phyloP scores from a whole-genome alignment of 2,113 vertebrate genomes.

The Eurypyga helias region DNA sequence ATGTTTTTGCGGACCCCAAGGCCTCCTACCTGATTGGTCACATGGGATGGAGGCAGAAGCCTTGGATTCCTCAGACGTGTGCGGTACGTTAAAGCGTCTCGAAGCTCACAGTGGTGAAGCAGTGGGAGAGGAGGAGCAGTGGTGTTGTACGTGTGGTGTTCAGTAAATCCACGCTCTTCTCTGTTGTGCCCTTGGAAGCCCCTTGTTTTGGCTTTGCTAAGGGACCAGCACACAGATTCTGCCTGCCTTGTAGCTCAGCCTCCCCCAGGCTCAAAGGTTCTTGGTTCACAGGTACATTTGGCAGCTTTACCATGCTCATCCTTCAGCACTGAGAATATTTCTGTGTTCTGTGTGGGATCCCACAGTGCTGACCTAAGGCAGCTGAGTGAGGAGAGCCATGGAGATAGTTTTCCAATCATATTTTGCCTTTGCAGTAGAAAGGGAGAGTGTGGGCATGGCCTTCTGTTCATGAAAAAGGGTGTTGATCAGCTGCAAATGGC shows the following conservation, averaged over 20 bases:
- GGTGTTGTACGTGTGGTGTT: accelerated
- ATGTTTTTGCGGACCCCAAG: neutral
- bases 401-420: neutral
- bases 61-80: neutral
- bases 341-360: neutral
- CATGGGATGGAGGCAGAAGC: neutral
- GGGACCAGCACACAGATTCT: neutral
- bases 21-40: neutral
- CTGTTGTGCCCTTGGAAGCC: neutral
- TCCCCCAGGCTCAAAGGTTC: neutral
- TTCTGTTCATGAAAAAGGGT: neutral
- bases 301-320: neutral
- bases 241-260: neutral
- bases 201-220: neutral
- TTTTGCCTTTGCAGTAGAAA: neutral
- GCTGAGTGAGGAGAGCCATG: accelerated
- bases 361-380: neutral
- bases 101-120: neutral
- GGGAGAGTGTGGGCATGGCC: neutral
- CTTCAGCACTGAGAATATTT: neutral
- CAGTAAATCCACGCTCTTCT: neutral
- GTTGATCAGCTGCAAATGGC: neutral
- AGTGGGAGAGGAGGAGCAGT: neutral
- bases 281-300: neutral
- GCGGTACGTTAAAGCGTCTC: neutral